Percentiles rank a stretch among this genome's conserved stretches.
These are phyloP conservation scores for Tuberolachnus salignus DNA, from an alignment of 2,888 invertebrate species.

Conservation along the genomic window DNA sequence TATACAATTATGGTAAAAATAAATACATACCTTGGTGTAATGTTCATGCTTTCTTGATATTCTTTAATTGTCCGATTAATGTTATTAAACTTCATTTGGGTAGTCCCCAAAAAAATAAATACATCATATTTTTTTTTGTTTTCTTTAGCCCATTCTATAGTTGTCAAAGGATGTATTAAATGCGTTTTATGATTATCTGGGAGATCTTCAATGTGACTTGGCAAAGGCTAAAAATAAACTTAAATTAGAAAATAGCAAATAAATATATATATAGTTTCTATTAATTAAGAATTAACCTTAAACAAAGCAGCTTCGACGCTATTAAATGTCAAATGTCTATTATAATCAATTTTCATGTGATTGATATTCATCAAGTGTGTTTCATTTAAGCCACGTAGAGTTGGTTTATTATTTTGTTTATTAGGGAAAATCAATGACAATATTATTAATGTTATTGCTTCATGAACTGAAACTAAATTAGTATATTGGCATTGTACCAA, in stretches of 20 bases:
- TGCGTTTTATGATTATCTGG: neutral
- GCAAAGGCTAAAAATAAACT: neutral
- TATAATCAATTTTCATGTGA: neutral
- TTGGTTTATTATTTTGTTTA: slow-evolving; percentile 3
- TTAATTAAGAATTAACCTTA: neutral
- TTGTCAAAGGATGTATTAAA: neutral
- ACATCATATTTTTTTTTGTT: neutral
- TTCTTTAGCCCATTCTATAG: neutral
- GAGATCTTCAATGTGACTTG: neutral
- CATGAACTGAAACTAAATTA: slow-evolving; percentile 21
- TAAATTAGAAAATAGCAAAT: neutral
- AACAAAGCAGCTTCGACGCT: neutral
- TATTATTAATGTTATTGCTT: slow-evolving; percentile 44
- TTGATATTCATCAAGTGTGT: rapidly evolving
- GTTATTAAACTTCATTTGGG: neutral
- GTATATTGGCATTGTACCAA: neutral
- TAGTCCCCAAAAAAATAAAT: slow-evolving; percentile 34
- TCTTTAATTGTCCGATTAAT: neutral
- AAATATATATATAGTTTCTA: neutral
- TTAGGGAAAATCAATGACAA: slow-evolving; percentile 47
- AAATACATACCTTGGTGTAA: neutral
- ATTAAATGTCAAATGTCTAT: neutral
- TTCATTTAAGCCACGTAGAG: neutral
- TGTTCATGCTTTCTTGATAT: neutral
- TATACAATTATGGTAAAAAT: neutral